Conservation (phyloP, 53 echinoderm and acorn worm genomes). For the Stichopus horrens region DNA sequence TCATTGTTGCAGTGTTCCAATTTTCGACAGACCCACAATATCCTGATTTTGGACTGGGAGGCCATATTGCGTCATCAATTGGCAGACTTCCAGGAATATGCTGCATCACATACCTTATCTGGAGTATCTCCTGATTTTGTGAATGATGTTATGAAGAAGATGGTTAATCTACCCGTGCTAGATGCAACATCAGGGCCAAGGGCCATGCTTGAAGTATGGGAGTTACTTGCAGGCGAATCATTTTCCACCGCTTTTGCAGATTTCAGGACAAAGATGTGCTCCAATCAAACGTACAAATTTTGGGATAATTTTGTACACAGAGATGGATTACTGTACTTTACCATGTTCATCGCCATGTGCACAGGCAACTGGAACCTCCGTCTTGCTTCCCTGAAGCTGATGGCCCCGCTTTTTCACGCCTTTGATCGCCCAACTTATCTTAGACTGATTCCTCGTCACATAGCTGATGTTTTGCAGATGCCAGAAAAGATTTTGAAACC, state of each 20-base stretch:
- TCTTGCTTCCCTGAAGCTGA: not conserved
- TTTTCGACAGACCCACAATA: conserved; percentile 45
- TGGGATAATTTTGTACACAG: conserved; percentile 48
- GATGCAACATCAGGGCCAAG: conserved; percentile 2
- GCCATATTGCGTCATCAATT: not conserved
- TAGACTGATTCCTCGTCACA: conserved; percentile 44
- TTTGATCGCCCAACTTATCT: conserved; percentile 56
- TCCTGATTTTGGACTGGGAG: conserved; percentile 44
- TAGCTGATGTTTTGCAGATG: conserved; percentile 51
- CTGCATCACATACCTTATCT: not conserved
- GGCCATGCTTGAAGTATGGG: conserved; percentile 10
- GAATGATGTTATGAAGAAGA: not conserved
- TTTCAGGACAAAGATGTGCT: not conserved
- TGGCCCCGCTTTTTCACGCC: conserved; percentile 2
- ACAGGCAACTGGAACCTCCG: conserved; percentile 43
- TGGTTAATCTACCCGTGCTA: not conserved
- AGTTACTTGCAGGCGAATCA: not conserved
- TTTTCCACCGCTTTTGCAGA: not conserved
- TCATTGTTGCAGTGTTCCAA: conserved; percentile 29
- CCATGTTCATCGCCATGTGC: conserved; percentile 10
- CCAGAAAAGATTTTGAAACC: conserved; percentile 30
- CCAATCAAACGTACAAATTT: conserved; percentile 30
- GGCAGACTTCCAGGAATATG: too few species aligned
- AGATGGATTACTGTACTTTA: conserved; percentile 4
- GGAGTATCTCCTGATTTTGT: not conserved